Conservation (phyloP, 1,140 invertebrate species). For the Euwallacea similis region DNA sequence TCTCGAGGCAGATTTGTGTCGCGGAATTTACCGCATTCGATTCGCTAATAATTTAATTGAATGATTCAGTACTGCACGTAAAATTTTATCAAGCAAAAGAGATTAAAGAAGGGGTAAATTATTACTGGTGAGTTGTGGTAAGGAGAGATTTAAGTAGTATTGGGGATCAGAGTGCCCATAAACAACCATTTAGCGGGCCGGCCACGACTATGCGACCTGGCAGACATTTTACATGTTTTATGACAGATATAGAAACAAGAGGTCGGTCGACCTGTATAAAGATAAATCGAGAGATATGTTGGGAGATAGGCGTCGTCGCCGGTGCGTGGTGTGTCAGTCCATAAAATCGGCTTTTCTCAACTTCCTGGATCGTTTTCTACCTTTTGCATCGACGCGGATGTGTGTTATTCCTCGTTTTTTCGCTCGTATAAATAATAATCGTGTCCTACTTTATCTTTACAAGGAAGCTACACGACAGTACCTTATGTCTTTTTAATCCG, state of each 20-base stretch:
- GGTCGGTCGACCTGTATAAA: slow-evolving; percentile 14
- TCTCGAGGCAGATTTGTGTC: not conserved
- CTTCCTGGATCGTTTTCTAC: slow-evolving; percentile 9
- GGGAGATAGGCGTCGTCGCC: slow-evolving; percentile 11
- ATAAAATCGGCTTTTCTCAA: slow-evolving; percentile 15
- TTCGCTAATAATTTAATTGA: not conserved
- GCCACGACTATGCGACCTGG: slow-evolving; percentile 15
- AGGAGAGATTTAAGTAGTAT: not conserved
- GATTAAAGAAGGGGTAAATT: not conserved
- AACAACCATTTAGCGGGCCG: slow-evolving; percentile 5
- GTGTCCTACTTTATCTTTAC: slow-evolving; percentile 3
- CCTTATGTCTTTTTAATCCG: slow-evolving; percentile 14
- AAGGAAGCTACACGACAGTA: slow-evolving; percentile 3
- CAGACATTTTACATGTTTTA: slow-evolving; percentile 21
- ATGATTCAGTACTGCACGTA: slow-evolving; percentile 2
- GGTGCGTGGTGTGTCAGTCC: slow-evolving; percentile 16
- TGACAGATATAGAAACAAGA: slow-evolving; percentile 25
- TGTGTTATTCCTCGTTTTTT: not conserved
- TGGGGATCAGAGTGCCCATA: slow-evolving; percentile 20
- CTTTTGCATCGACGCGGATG: not conserved
- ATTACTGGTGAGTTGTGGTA: not conserved
- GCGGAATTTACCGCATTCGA: not conserved
- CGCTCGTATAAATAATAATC: not conserved
- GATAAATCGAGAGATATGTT: slow-evolving; percentile 25
- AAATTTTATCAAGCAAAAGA: not conserved